These are phyloP conservation scores for Ernsta delagoae DNA, from an alignment of 2,888 invertebrate genomes.

Conservation along the genomic window DNA sequence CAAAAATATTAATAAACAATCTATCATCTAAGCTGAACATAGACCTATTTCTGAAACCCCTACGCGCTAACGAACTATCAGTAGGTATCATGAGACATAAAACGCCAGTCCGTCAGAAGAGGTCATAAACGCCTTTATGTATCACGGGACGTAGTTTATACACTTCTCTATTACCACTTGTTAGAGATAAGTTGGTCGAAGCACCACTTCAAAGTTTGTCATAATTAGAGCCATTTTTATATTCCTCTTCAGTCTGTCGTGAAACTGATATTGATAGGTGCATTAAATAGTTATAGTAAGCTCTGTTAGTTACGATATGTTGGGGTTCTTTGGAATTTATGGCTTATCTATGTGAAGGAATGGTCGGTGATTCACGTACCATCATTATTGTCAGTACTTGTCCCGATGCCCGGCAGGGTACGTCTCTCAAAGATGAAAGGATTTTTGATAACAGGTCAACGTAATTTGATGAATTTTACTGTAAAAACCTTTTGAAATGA, in stretches of 20 bases:
- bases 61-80: too few relatives aligned
- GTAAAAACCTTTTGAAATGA: too few relatives aligned
- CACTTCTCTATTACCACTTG: slow-evolving; percentile 38
- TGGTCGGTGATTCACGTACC: not conserved
- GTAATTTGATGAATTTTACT: too few relatives aligned
- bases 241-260: slow-evolving; percentile 20
- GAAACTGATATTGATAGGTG: slow-evolving; percentile 26
- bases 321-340: not conserved
- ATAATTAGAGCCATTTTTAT: slow-evolving; percentile 37
- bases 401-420: too few relatives aligned
- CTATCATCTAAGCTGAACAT: too few relatives aligned
- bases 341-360: not conserved
- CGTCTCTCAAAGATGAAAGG: too few relatives aligned
- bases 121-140: slow-evolving; percentile 25
- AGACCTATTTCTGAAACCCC: too few relatives aligned
- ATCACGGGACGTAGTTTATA: slow-evolving; percentile 15
- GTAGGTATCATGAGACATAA: too few relatives aligned
- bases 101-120: not conserved
- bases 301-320: slow-evolving; percentile 8
- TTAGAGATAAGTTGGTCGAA: slow-evolving; percentile 38
- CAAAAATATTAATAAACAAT: too few relatives aligned
- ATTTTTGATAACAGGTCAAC: too few relatives aligned
- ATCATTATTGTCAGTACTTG: not conserved
- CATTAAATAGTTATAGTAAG: slow-evolving; percentile 11
- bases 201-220: slow-evolving; percentile 30